Evolutionary conservation across 2,113 vertebrate genomes (phyloP).

Genomic region (Ciconia maguari): DNA sequence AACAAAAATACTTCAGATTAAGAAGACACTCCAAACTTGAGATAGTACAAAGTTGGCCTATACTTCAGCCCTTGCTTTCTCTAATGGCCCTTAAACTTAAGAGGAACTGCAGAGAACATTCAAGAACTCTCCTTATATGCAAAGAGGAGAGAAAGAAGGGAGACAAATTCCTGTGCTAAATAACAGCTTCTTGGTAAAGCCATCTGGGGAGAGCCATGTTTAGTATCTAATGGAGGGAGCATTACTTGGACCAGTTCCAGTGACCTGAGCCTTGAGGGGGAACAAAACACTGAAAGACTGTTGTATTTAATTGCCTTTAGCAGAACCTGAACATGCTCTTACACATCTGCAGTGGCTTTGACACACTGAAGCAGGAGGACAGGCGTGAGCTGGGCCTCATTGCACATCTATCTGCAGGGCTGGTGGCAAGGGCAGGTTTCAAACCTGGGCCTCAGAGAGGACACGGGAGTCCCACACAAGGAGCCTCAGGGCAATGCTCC

Average conservation of each 20-base stretch:
- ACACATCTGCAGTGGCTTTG: background rate
- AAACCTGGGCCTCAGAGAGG: background rate
- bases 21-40: background rate
- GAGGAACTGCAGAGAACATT: background rate
- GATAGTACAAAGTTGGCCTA: background rate
- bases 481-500: background rate
- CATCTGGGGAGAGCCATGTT: background rate
- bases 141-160: background rate
- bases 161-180: background rate
- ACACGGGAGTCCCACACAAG: accelerated
- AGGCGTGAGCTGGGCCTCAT: accelerated
- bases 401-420: background rate
- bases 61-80: background rate
- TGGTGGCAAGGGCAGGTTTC: background rate
- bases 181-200: background rate
- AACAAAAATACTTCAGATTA: background rate
- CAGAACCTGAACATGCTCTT: background rate
- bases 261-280: background rate
- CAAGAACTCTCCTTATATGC: background rate
- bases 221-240: background rate
- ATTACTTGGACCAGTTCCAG: background rate
- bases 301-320: background rate
- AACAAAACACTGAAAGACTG: background rate
- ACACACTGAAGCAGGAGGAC: background rate
- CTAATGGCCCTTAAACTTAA: background rate